phyloP scores from a whole-genome alignment of 2,888 invertebrate species.

The Hirtodrosophila duncani region DNA sequence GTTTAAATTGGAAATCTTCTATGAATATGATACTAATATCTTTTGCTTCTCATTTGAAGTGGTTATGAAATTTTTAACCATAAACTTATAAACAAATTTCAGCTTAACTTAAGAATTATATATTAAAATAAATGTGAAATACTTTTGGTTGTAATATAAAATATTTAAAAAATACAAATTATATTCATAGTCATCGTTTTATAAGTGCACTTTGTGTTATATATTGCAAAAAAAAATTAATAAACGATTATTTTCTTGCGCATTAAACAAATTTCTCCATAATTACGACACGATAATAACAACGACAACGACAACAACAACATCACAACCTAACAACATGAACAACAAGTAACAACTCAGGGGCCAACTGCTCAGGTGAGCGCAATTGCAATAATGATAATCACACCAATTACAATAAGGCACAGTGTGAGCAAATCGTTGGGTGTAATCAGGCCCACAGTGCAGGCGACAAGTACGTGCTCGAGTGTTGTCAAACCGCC shows the following conservation, averaged over 20 bases:
- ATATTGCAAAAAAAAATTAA: slow-evolving; percentile 21
- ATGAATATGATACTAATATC: too few relatives aligned
- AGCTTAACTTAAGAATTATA: slow-evolving; percentile 24
- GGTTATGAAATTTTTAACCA: slow-evolving; percentile 2
- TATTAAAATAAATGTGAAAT: slow-evolving; percentile 32
- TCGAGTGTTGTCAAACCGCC: slow-evolving; percentile 77
- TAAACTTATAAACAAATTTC: slow-evolving; percentile 9
- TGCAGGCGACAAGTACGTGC: slow-evolving; percentile 87
- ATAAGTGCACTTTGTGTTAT: slow-evolving; percentile 36
- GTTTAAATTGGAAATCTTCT: too few relatives aligned
- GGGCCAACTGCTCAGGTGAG: slow-evolving; percentile 76
- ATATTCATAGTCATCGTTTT: slow-evolving; percentile 22
- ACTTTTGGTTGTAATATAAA: slow-evolving; percentile 49
- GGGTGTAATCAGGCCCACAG: slow-evolving; percentile 84
- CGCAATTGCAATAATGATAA: slow-evolving; percentile 83
- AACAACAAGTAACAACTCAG: too few relatives aligned
- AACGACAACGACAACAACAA: slow-evolving; percentile 27
- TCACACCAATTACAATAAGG: slow-evolving; percentile 86
- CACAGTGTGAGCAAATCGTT: slow-evolving; percentile 87
- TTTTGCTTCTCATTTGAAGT: too few relatives aligned
- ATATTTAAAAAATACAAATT: slow-evolving; percentile 18
- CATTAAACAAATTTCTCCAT: slow-evolving; percentile 24
- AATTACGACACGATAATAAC: slow-evolving; percentile 38
- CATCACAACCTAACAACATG: slow-evolving; percentile 6
- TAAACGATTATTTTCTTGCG: slow-evolving; percentile 19